Conservation (phyloP, 2,888 invertebrate species). For the Harpagoxenus sublaevis region DNA sequence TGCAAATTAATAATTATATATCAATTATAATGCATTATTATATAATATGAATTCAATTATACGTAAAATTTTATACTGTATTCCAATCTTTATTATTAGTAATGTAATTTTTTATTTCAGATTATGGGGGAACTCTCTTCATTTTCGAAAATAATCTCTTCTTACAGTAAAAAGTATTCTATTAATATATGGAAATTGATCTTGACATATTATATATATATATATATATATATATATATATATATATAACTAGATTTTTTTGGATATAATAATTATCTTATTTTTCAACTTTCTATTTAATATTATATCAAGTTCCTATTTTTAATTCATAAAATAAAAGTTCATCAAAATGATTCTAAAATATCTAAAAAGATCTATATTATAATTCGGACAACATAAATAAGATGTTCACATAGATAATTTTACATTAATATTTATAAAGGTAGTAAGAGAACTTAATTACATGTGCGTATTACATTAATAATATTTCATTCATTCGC, state of each 20-base stretch:
- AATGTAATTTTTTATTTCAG: not conserved
- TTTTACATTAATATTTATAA: conserved; percentile 25
- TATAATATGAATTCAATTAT: not conserved
- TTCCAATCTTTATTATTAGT: not conserved
- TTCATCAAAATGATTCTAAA: not conserved
- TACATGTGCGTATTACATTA: not conserved
- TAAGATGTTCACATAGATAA: conserved; percentile 6
- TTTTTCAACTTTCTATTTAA: not conserved
- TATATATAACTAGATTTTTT: not conserved
- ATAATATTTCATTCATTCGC: conserved; percentile 3
- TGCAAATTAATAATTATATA: conserved; percentile 19
- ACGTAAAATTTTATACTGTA: conserved; percentile 4
- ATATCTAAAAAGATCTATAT: conserved; percentile 19
- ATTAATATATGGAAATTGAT: not conserved
- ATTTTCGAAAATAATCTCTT: not conserved
- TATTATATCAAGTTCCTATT: not conserved
- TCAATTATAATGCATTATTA: conserved; percentile 3
- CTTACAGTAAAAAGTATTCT: not conserved
- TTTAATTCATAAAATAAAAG: conserved; percentile 26
- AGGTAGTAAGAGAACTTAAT: conserved; percentile 1
- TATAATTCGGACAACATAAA: conserved; percentile 15
- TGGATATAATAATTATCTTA: not conserved
- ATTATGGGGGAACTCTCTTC: not conserved
- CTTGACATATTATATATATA: not conserved
- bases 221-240: not conserved